A percentile compares a stretch with the other conserved stretches of the same genome.
Evolutionary conservation across 2,888 invertebrate genomes (phyloP).

Genomic region (Acanthosepion esculentum): DNA sequence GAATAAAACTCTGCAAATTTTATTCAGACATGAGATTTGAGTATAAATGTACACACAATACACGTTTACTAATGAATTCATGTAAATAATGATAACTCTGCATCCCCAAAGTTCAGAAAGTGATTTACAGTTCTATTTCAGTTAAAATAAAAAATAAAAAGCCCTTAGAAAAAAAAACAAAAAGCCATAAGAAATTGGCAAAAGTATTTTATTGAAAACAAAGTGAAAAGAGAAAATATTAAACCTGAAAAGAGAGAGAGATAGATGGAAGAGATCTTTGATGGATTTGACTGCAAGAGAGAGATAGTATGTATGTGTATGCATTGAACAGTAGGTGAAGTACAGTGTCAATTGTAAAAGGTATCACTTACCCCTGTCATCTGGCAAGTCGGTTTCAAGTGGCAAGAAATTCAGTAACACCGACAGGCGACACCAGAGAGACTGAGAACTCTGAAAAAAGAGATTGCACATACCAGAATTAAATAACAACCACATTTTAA

Average conservation of each 20-base stretch:
- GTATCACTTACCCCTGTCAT: constrained; percentile 50
- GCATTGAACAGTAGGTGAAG: too few relatives aligned
- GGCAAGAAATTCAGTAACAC: constrained; percentile 87
- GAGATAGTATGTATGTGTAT: too few relatives aligned
- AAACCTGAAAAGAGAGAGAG: not conserved
- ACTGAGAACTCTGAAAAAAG: constrained; percentile 81
- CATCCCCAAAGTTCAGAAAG: too few relatives aligned
- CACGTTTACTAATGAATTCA: too few relatives aligned
- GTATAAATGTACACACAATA: too few relatives aligned
- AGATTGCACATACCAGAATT: constrained; percentile 37
- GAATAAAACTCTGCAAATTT: too few relatives aligned
- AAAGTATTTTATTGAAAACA: not conserved
- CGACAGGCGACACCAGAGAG: constrained; percentile 86
- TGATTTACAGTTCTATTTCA: too few relatives aligned
- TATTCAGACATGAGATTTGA: too few relatives aligned
- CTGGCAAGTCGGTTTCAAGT: constrained; percentile 74
- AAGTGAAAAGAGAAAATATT: not conserved
- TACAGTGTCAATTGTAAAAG: not conserved
- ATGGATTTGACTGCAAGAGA: not conserved
- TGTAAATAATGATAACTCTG: too few relatives aligned
- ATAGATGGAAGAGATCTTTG: not conserved
- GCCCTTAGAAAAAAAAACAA: not conserved
- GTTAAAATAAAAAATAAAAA: not conserved
- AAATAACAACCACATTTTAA: not conserved
- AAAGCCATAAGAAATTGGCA: not conserved